Percentiles rank a stretch among this genome's conserved stretches.
phyloP scores from a whole-genome alignment of 2,113 vertebrate species.

The Ptilorrhoa leucosticta region DNA sequence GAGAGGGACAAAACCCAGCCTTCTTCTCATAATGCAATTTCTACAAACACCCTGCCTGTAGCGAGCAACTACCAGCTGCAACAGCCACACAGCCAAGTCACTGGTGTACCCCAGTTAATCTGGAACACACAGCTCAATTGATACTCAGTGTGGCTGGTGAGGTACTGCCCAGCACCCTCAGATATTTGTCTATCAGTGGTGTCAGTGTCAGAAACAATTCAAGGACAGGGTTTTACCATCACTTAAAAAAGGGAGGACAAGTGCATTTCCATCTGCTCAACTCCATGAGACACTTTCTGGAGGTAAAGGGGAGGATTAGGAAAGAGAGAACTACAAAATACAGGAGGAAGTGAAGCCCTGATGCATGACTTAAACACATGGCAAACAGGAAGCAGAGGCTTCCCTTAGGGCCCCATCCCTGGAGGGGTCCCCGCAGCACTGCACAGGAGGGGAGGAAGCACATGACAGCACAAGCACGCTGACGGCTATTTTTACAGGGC shows the following conservation, averaged over 20 bases:
- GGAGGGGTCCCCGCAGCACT: neutral
- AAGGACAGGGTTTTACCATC: neutral
- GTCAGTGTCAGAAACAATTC: neutral
- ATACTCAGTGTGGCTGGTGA: neutral
- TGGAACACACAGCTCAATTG: rapidly evolving
- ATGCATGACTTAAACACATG: neutral
- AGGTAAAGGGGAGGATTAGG: neutral
- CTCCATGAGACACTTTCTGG: neutral
- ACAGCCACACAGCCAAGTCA: rapidly evolving
- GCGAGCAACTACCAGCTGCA: neutral
- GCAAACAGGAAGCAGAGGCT: neutral
- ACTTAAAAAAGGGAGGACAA: neutral
- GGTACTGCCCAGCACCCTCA: neutral
- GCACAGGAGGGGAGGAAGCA: neutral
- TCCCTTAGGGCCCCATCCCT: neutral
- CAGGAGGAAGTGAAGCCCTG: neutral
- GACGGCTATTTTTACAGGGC: neutral
- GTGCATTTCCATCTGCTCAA: neutral
- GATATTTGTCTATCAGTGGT: neutral
- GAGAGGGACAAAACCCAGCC: neutral
- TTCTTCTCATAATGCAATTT: neutral
- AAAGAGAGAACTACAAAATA: neutral
- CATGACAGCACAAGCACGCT: neutral
- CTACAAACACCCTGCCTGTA: neutral
- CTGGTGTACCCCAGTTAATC: neutral